phyloP scores from a whole-genome alignment of 37 sponge, comb jelly and placozoan species.

The Haliclona indistincta region DNA sequence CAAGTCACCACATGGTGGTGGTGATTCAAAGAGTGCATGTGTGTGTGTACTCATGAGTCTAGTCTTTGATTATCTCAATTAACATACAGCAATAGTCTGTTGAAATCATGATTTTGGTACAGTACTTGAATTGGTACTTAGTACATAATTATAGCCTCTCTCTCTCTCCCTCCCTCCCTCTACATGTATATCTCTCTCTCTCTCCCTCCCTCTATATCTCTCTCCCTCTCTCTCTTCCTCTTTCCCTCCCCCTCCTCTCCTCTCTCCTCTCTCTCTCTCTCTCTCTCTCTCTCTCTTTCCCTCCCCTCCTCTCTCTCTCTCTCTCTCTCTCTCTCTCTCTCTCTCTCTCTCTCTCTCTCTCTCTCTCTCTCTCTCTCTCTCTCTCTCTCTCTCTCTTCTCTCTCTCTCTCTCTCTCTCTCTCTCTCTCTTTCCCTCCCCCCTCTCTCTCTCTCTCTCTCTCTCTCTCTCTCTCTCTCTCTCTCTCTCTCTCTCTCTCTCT shows the following conservation, averaged over 20 bases:
- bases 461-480: neutral
- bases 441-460: neutral
- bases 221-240: neutral
- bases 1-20: too few species aligned
- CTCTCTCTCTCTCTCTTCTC: neutral
- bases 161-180: too few species aligned
- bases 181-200: too few species aligned
- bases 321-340: constrained; percentile 24
- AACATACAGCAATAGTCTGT: too few species aligned
- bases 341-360: constrained; percentile 24
- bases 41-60: too few species aligned
- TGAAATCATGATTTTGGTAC: too few species aligned
- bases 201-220: neutral
- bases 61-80: too few species aligned
- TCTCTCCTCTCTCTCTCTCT: neutral
- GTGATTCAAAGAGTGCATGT: too few species aligned
- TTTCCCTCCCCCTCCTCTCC: neutral
- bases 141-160: too few species aligned
- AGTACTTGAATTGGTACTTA: too few species aligned
- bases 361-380: constrained; percentile 24
- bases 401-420: neutral
- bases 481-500: neutral
- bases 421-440: neutral
- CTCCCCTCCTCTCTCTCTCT: constrained; percentile 9
- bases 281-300: neutral